Conservation (phyloP, 1,140 invertebrate genomes). For the Apocrypta bakeri region DNA sequence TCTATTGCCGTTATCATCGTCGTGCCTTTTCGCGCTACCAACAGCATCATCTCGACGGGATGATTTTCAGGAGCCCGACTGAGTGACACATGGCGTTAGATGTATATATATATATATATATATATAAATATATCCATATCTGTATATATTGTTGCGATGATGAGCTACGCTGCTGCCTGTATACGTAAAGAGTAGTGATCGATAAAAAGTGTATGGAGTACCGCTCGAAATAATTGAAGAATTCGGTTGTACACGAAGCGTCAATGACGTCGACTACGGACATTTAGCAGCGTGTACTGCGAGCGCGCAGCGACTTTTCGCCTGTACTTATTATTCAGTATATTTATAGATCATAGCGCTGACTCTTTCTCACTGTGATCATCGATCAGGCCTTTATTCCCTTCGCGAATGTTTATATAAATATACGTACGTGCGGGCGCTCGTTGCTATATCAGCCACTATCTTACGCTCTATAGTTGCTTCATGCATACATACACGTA, state of each 20-base stretch:
- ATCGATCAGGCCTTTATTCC: constrained; percentile 32
- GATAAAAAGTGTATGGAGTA: neutral
- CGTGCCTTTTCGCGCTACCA: neutral
- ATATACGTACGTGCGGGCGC: neutral
- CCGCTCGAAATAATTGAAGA: neutral
- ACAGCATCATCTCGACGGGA: neutral
- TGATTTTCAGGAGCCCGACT: neutral
- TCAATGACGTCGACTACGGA: neutral
- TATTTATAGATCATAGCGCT: neutral
- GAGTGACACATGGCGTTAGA: no score
- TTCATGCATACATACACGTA: neutral
- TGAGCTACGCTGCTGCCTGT: no score
- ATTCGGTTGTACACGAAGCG: neutral
- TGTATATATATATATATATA: no score
- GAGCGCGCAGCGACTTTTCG: neutral
- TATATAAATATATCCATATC: no score
- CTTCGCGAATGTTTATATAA: neutral
- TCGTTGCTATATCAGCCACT: neutral
- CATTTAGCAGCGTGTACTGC: neutral
- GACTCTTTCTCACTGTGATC: constrained; percentile 15
- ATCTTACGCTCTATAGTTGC: neutral
- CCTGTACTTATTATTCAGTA: neutral
- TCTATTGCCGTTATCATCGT: neutral
- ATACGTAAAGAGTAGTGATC: neutral
- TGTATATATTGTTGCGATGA: no score